Conservation (phyloP, 2,888 invertebrate genomes). For the Himalopsyche anomala region DNA sequence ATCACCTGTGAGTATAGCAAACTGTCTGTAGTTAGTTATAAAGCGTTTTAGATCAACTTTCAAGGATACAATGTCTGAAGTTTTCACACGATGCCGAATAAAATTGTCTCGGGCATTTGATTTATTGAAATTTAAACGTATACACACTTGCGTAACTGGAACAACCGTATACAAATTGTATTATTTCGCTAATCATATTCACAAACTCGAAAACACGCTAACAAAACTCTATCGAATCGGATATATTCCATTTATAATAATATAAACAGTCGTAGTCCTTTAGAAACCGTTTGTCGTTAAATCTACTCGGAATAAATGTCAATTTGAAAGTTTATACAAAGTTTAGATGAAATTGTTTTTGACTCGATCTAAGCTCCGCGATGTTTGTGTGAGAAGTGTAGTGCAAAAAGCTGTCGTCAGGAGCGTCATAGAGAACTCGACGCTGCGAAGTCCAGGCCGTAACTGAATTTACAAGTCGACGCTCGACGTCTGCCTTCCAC, state of each 20-base stretch:
- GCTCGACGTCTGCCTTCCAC: background rate
- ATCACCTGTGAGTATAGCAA: background rate
- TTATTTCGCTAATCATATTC: conserved; percentile 13
- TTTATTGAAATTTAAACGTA: background rate
- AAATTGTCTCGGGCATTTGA: background rate
- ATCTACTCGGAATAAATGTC: no score
- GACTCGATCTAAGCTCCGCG: background rate
- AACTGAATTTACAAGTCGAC: background rate
- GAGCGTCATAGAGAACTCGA: background rate
- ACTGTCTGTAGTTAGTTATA: background rate
- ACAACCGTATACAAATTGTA: background rate
- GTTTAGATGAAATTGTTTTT: no score
- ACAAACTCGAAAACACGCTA: conserved; percentile 9
- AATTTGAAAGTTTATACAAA: no score
- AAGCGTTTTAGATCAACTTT: background rate
- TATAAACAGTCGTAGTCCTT: no score
- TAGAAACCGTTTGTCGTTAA: no score
- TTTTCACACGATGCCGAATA: background rate
- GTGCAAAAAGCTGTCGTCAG: background rate
- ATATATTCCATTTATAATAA: no score
- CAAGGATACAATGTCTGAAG: background rate
- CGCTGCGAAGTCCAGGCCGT: background rate
- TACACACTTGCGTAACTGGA: background rate
- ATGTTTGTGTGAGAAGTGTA: background rate
- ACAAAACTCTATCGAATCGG: background rate